These are phyloP conservation scores for Drosophila meridiana DNA, from an alignment of 2,888 invertebrate species.

Conservation along the genomic window DNA sequence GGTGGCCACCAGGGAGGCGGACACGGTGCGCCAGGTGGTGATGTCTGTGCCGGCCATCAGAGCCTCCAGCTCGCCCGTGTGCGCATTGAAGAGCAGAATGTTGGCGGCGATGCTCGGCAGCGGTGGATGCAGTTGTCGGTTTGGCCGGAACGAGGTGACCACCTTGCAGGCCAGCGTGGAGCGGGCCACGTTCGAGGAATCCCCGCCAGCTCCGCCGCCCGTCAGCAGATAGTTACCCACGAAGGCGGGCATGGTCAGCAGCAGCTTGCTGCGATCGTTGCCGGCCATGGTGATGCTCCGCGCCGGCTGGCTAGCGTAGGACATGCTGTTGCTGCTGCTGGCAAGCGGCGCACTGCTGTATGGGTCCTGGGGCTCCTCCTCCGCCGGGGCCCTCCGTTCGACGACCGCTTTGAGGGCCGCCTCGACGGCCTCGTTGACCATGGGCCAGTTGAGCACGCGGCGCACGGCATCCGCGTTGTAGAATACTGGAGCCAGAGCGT, in stretches of 20 bases:
- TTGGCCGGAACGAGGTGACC: slow-evolving; percentile 85
- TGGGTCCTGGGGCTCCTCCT: fast-evolving
- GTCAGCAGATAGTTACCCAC: slow-evolving; percentile 82
- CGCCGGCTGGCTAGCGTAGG: slow-evolving; percentile 80
- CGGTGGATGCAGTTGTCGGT: slow-evolving; percentile 77
- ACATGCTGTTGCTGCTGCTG: background rate
- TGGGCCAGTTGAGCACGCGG: slow-evolving; percentile 83
- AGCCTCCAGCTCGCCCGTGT: slow-evolving; percentile 85
- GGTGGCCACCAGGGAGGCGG: slow-evolving; percentile 87
- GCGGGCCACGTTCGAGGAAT: background rate
- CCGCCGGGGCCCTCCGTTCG: background rate
- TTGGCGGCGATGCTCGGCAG: slow-evolving; percentile 85
- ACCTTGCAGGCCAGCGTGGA: slow-evolving; percentile 86
- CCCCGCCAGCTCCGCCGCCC: slow-evolving; percentile 61
- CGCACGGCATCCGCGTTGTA: slow-evolving; percentile 83
- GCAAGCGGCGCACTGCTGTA: background rate
- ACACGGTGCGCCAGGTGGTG: slow-evolving; percentile 87
- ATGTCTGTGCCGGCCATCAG: slow-evolving; percentile 86
- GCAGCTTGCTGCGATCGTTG: slow-evolving; percentile 68
- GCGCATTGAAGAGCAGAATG: slow-evolving; percentile 85
- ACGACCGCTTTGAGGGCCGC: slow-evolving; percentile 83
- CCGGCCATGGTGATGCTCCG: slow-evolving; percentile 77
- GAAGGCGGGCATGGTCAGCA: slow-evolving; percentile 86
- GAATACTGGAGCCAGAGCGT: slow-evolving; percentile 50
- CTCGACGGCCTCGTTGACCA: slow-evolving; percentile 84